These are phyloP conservation scores for Alauda arvensis DNA, from an alignment of 2,797 vertebrate genomes.

Conservation along the genomic window DNA sequence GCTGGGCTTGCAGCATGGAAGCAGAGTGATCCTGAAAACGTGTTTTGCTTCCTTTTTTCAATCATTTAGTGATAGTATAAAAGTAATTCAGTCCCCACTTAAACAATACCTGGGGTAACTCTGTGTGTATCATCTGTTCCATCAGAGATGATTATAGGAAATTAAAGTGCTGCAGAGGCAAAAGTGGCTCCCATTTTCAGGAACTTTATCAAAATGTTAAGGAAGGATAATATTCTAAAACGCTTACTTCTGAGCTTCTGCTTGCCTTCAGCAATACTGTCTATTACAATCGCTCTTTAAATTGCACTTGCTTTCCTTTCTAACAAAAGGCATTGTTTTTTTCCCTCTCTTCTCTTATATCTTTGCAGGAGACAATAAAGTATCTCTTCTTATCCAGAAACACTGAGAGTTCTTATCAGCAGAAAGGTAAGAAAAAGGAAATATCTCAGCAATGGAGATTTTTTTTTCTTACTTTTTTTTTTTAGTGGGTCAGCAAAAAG, in stretches of 20 bases:
- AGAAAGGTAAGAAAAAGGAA: conserved; percentile 63
- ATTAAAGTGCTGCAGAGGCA: conserved; percentile 61
- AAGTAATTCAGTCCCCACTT: conserved; percentile 68
- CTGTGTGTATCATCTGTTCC: conserved; percentile 53
- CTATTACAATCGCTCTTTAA: conserved; percentile 25
- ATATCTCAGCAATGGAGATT: conserved; percentile 25
- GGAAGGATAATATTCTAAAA: conserved; percentile 58
- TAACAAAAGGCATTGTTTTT: conserved; percentile 42
- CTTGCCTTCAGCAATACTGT: conserved; percentile 58
- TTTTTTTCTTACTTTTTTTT: conserved; percentile 27
- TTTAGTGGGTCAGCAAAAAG: conserved; percentile 47
- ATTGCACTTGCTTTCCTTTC: conserved; percentile 34
- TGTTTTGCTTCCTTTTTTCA: conserved; percentile 43
- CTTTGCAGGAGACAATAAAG: conserved; percentile 60
- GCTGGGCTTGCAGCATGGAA: conserved; percentile 45
- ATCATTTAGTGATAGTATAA: conserved; percentile 56
- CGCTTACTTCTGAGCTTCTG: conserved; percentile 34
- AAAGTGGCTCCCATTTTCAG: conserved; percentile 38
- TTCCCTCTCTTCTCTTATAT: conserved; percentile 11
- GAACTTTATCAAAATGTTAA: conserved; percentile 68
- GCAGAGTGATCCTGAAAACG: conserved; percentile 40
- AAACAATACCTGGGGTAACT: conserved; percentile 67
- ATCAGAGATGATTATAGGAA: conserved; percentile 65
- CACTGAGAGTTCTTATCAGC: conserved; percentile 62
- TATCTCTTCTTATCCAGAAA: conserved; percentile 64